Percentiles rank a stretch among this genome's conserved stretches.
Evolutionary conservation across 2,888 invertebrate species (phyloP).

Genomic region (Linnaemya vulpina): DNA sequence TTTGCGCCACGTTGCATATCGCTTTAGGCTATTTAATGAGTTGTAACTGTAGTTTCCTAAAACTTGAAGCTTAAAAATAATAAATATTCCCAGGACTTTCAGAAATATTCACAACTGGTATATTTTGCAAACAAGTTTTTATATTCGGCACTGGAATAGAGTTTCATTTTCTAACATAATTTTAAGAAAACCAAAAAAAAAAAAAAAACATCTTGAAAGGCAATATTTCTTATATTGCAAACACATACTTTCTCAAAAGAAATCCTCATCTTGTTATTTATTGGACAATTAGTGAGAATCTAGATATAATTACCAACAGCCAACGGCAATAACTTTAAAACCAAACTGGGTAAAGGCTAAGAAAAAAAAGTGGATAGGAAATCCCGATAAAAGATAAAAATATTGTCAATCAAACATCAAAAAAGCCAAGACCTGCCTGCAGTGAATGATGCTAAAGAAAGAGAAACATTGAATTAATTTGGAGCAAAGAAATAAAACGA

Average conservation of each 20-base stretch:
- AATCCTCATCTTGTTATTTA: conserved; percentile 42
- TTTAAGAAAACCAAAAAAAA: not conserved
- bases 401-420: conserved; percentile 51
- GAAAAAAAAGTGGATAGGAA: conserved; percentile 12
- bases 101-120: no score
- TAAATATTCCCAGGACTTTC: not conserved
- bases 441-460: conserved; percentile 19
- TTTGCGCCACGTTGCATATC: no score
- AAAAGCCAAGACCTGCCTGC: not conserved
- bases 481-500: not conserved
- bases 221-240: not conserved
- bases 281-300: conserved; percentile 62
- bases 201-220: not conserved
- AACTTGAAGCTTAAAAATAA: not conserved
- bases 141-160: not conserved
- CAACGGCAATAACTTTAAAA: conserved; percentile 16
- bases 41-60: no score
- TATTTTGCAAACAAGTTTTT: conserved; percentile 20
- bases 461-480: conserved; percentile 34
- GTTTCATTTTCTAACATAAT: conserved; percentile 33
- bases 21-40: no score
- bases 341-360: conserved; percentile 20
- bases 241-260: conserved; percentile 12
- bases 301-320: conserved; percentile 53
- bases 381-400: conserved; percentile 38